Percentiles rank a stretch among this genome's conserved stretches.
Evolutionary conservation across 2,797 vertebrate genomes (phyloP).

Genomic region (Catamblyrhynchus diadema): DNA sequence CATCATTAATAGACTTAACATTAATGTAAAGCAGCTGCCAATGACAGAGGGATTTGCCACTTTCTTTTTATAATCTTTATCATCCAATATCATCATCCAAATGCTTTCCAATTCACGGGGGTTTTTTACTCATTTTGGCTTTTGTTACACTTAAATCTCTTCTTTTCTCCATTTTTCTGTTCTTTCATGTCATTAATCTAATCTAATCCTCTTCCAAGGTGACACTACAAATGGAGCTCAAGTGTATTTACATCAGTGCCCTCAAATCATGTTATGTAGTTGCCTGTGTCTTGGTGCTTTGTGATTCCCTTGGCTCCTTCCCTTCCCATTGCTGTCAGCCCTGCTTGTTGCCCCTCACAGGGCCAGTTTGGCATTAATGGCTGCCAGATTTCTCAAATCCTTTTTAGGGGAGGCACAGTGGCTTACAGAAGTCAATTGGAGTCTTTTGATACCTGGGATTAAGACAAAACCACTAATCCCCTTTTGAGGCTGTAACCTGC

Average conservation of each 20-base stretch:
- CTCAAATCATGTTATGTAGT: background rate
- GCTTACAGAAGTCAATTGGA: background rate
- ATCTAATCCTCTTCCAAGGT: slow-evolving; percentile 45
- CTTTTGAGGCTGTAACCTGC: background rate
- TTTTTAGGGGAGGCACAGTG: background rate
- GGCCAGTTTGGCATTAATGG: background rate
- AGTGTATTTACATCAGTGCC: background rate
- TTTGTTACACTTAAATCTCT: background rate
- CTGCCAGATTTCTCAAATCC: background rate
- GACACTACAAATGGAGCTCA: slow-evolving; percentile 10
- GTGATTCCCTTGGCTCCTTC: background rate
- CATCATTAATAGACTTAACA: background rate
- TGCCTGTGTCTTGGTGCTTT: background rate
- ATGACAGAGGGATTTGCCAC: background rate
- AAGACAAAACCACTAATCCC: background rate
- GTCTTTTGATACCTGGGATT: background rate
- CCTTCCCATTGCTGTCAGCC: background rate
- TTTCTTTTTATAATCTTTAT: background rate
- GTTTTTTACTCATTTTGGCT: background rate
- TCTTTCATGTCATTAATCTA: slow-evolving; percentile 45
- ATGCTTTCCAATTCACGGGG: background rate
- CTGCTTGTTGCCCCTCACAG: background rate
- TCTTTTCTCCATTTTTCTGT: background rate
- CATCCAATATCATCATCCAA: background rate
- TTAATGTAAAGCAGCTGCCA: background rate